Percentiles rank a stretch among this genome's conserved stretches.
These are phyloP conservation scores for Flexamia atlantica DNA, from an alignment of 2,888 invertebrate genomes.

Conservation along the genomic window DNA sequence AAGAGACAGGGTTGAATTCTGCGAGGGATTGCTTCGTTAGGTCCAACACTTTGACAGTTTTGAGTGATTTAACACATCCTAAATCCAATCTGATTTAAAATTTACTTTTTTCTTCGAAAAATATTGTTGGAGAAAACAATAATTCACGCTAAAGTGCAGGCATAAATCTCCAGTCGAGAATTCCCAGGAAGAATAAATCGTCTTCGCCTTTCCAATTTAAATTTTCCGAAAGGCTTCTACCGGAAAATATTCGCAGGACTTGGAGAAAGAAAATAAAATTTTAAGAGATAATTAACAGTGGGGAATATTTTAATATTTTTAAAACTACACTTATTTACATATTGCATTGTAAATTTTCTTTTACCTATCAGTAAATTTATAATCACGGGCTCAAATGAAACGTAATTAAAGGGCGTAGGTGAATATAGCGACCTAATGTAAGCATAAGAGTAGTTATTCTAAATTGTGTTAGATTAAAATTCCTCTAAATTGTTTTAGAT, in stretches of 20 bases:
- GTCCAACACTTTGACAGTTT: constrained; percentile 32
- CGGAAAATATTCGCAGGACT: background rate
- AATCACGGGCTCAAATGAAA: too few species aligned
- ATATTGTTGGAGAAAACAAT: constrained; percentile 44
- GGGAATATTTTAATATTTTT: too few species aligned
- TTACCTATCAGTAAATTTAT: too few species aligned
- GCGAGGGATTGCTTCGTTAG: background rate
- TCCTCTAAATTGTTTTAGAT: too few species aligned
- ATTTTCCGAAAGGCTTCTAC: constrained; percentile 30
- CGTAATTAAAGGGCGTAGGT: too few species aligned
- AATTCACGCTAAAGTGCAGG: constrained; percentile 42
- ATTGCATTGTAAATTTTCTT: too few species aligned
- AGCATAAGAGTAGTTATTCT: too few species aligned
- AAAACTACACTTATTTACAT: too few species aligned
- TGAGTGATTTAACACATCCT: constrained; percentile 27
- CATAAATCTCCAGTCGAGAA: constrained; percentile 37
- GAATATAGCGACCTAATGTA: too few species aligned
- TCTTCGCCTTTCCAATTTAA: constrained; percentile 43
- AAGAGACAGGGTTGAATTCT: constrained; percentile 6
- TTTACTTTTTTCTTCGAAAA: constrained; percentile 40
- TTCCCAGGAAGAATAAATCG: constrained; percentile 40
- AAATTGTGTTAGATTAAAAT: too few species aligned
- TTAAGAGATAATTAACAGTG: background rate
- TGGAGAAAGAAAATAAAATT: background rate
- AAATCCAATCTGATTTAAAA: constrained; percentile 51